Conservation (phyloP, 2,888 invertebrate genomes). For the Lepidonotus clava region DNA sequence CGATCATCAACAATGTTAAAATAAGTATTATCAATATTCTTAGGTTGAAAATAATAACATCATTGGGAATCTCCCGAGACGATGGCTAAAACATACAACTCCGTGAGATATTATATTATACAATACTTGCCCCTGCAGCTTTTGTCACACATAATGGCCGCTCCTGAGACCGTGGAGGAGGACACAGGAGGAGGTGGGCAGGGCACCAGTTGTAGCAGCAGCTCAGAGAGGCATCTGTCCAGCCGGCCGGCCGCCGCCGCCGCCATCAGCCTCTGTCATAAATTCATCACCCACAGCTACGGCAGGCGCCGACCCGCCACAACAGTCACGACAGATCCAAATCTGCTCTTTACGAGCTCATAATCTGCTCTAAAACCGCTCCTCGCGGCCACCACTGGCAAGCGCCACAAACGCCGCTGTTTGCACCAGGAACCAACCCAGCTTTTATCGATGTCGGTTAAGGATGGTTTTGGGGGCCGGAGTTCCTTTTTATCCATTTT, state of each 20-base stretch:
- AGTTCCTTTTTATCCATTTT: neutral
- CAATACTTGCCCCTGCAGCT: too few relatives aligned
- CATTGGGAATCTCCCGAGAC: too few relatives aligned
- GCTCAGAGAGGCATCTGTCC: neutral
- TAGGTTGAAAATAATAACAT: too few relatives aligned
- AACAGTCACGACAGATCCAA: slow-evolving; percentile 9
- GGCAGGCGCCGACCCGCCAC: neutral
- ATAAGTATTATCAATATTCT: too few relatives aligned
- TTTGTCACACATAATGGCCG: too few relatives aligned
- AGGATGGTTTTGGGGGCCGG: neutral
- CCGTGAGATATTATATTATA: too few relatives aligned
- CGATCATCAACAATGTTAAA: too few relatives aligned
- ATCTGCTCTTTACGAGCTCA: slow-evolving; percentile 31
- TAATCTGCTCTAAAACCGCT: neutral
- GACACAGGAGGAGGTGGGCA: too few relatives aligned
- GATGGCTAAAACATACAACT: too few relatives aligned
- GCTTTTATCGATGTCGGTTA: slow-evolving; percentile 1
- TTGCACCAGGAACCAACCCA: neutral
- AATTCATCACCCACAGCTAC: slow-evolving; percentile 31
- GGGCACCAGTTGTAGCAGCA: too few relatives aligned
- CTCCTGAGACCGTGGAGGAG: too few relatives aligned
- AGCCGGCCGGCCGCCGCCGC: neutral
- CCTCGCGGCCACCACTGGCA: neutral
- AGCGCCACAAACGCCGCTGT: neutral
- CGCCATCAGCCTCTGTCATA: slow-evolving; percentile 2